Conservation (phyloP, 1,140 invertebrate genomes). For the Hirudo medicinalis region DNA sequence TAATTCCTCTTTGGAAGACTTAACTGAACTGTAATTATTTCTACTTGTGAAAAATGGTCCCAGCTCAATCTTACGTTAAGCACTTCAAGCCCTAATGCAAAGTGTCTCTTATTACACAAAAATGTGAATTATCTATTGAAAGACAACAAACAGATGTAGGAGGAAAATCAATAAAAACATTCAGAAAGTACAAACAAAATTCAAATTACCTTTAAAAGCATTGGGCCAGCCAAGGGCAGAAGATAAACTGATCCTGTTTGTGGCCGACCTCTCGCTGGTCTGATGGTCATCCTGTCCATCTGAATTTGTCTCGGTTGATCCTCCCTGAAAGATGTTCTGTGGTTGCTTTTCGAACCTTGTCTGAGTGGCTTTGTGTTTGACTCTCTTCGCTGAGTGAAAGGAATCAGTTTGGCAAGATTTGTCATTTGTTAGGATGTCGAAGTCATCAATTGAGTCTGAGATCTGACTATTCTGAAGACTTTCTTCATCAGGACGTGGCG, state of each 20-base stretch:
- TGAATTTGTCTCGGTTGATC: neutral
- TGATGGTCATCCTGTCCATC: neutral
- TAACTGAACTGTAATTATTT: neutral
- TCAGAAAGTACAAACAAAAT: neutral
- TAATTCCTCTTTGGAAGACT: neutral
- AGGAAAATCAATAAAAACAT: neutral
- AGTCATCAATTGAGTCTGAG: neutral
- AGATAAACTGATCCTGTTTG: constrained; percentile 6
- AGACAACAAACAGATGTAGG: neutral
- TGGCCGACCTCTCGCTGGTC: neutral
- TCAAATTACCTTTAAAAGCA: neutral
- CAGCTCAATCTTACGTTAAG: neutral
- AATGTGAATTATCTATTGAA: neutral
- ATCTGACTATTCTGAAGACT: too few species aligned
- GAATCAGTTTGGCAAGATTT: neutral
- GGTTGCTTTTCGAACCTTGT: neutral
- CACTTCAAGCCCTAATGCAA: neutral
- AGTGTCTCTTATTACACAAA: neutral
- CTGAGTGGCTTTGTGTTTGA: constrained; percentile 10
- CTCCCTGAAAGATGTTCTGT: neutral
- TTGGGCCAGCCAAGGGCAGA: constrained; percentile 6
- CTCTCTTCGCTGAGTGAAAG: neutral
- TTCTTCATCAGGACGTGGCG: too few species aligned
- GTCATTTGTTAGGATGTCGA: neutral
- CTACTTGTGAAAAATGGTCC: neutral